Conservation (phyloP, 2,113 vertebrate species). For the Cyprinodon tularosa region DNA sequence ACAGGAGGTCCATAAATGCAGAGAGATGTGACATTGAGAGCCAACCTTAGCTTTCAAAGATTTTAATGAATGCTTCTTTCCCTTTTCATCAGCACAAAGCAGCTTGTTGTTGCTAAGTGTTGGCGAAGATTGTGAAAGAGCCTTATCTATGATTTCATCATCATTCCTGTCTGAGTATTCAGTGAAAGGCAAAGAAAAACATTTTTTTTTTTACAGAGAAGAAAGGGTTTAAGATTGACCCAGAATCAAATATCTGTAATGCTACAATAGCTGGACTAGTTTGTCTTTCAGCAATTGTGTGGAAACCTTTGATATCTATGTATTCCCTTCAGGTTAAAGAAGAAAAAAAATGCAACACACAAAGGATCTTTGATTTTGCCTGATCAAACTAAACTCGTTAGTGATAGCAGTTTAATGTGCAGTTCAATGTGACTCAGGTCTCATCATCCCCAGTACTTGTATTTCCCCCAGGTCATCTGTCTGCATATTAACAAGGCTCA, state of each 20-base stretch:
- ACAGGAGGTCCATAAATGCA: not conserved
- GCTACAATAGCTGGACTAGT: not conserved
- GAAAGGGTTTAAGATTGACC: not conserved
- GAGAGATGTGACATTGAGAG: not conserved
- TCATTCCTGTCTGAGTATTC: not conserved
- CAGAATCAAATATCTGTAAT: not conserved
- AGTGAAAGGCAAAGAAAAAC: not conserved
- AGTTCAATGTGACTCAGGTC: slow-evolving; percentile 34
- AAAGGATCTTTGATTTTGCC: slow-evolving; percentile 23
- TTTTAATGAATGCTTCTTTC: not conserved
- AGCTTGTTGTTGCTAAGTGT: not conserved
- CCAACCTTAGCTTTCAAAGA: not conserved
- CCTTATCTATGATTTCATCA: not conserved
- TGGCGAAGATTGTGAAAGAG: not conserved
- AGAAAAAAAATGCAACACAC: not conserved
- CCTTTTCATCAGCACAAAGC: not conserved
- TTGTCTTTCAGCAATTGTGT: not conserved
- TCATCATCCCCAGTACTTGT: slow-evolving; percentile 23
- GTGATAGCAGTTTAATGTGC: slow-evolving; percentile 47
- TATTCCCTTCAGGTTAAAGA: not conserved
- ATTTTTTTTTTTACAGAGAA: not conserved
- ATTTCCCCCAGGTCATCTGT: slow-evolving; percentile 35
- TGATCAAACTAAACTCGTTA: slow-evolving; percentile 33
- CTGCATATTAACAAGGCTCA: slow-evolving; percentile 51
- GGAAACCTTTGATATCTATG: not conserved